Conservation (phyloP, 35 echinoderm and acorn worm genomes). For the Lytechinus pictus region DNA sequence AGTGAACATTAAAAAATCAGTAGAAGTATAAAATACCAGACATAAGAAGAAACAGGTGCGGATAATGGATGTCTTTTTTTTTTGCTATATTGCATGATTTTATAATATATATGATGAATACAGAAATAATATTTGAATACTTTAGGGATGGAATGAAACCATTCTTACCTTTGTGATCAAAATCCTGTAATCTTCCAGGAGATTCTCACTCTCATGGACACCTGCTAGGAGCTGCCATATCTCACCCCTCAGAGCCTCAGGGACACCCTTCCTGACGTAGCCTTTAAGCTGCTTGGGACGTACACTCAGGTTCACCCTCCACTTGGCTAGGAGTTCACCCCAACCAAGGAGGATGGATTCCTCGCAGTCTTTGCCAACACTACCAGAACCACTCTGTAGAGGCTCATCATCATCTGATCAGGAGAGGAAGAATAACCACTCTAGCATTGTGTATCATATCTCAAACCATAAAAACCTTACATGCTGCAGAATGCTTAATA, state of each 20-base stretch:
- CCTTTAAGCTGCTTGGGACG: conserved; percentile 84
- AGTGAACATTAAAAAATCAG: too few relatives aligned
- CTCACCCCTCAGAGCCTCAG: conserved; percentile 90
- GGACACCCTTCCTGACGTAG: conserved; percentile 87
- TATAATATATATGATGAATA: too few relatives aligned
- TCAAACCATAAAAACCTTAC: too few relatives aligned
- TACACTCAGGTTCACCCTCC: conserved; percentile 70
- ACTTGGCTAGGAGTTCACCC: conserved; percentile 87
- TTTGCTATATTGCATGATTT: too few relatives aligned
- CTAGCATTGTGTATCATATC: too few relatives aligned
- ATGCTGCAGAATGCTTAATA: too few relatives aligned
- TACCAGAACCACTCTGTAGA: conserved; percentile 89
- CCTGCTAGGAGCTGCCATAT: conserved; percentile 95
- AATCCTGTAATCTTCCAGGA: conserved; percentile 85
- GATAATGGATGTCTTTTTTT: too few relatives aligned
- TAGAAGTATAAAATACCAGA: too few relatives aligned
- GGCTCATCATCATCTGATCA: conserved; percentile 86
- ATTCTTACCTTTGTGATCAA: conserved; percentile 90
- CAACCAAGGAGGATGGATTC: conserved; percentile 84
- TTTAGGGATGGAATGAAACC: not conserved
- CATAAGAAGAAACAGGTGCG: too few relatives aligned
- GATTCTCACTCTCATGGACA: conserved; percentile 78
- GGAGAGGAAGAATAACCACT: too few relatives aligned
- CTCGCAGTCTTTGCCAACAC: conserved; percentile 91
- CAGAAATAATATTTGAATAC: too few relatives aligned